Evolutionary conservation across 2,888 invertebrate genomes (phyloP).

Genomic region (Crossocerus cetratus): DNA sequence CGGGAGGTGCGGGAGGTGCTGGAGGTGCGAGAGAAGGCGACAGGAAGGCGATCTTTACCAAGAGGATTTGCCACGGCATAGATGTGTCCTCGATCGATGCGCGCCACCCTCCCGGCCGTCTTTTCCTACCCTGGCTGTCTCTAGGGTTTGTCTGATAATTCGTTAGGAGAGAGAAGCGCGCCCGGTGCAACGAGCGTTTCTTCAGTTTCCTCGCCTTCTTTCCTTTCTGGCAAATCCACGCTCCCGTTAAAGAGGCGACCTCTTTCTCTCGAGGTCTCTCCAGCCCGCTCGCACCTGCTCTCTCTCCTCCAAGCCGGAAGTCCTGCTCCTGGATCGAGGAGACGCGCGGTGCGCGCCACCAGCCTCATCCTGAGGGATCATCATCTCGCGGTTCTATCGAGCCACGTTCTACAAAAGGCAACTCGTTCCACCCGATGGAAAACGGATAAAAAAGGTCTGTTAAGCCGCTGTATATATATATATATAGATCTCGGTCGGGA

Average conservation of each 20-base stretch:
- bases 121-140: slow-evolving; percentile 15
- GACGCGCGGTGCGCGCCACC: neutral
- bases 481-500: neutral
- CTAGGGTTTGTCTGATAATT: slow-evolving; percentile 31
- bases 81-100: too few relatives aligned
- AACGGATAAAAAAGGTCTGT: slow-evolving; percentile 63
- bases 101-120: too few relatives aligned
- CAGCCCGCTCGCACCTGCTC: slow-evolving; percentile 12
- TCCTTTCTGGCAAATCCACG: slow-evolving; percentile 33
- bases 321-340: neutral
- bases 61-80: too few relatives aligned
- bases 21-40: neutral
- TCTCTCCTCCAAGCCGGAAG: neutral
- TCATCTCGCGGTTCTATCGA: slow-evolving; percentile 53
- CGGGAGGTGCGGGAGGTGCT: neutral
- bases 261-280: slow-evolving; percentile 7
- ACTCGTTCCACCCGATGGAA: slow-evolving; percentile 62
- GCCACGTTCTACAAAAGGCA: slow-evolving; percentile 57
- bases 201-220: neutral
- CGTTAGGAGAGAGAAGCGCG: slow-evolving; percentile 42
- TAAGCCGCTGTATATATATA: slow-evolving; percentile 32
- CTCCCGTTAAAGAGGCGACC: slow-evolving; percentile 48
- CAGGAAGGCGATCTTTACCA: neutral
- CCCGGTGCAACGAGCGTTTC: slow-evolving; percentile 36
- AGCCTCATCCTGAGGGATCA: slow-evolving; percentile 45